Evolutionary conservation across 2,797 vertebrate genomes (phyloP).

Genomic region (Botia kubotai): DNA sequence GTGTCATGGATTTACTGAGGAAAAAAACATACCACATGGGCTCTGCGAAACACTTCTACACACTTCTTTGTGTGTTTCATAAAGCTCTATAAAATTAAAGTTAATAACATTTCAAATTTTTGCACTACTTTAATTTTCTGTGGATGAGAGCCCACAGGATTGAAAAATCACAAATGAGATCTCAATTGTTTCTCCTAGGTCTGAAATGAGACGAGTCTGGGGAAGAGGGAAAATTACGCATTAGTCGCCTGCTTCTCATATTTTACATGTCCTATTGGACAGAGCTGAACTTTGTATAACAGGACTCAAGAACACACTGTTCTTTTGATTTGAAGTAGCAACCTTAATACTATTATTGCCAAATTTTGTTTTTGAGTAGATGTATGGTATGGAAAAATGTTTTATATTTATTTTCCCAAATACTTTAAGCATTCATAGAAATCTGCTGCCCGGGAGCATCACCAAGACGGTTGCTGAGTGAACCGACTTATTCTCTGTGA

Average conservation of each 20-base stretch:
- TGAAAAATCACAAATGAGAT: not conserved
- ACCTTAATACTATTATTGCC: not conserved
- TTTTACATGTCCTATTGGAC: not conserved
- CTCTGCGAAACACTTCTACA: no score
- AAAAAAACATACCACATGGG: slow-evolving; percentile 12
- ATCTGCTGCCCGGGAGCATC: not conserved
- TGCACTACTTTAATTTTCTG: slow-evolving; percentile 21
- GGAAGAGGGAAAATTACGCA: not conserved
- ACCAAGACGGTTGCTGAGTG: not conserved
- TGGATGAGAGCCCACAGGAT: slow-evolving; percentile 11
- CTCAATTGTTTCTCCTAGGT: slow-evolving; percentile 33
- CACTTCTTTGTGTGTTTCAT: not conserved
- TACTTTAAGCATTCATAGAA: not conserved
- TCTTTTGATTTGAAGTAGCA: not conserved
- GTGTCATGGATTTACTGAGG: slow-evolving; percentile 28
- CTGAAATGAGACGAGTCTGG: not conserved
- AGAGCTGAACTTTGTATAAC: slow-evolving; percentile 22
- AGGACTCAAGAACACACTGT: not conserved
- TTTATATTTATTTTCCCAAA: not conserved
- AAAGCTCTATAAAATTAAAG: slow-evolving; percentile 37
- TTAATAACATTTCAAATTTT: slow-evolving; percentile 31
- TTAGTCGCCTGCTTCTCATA: not conserved
- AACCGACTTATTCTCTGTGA: not conserved
- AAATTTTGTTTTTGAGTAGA: not conserved
- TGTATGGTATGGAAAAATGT: not conserved